Evolutionary conservation across 2,113 vertebrate species (phyloP).

Genomic region (Phoenicopterus ruber): DNA sequence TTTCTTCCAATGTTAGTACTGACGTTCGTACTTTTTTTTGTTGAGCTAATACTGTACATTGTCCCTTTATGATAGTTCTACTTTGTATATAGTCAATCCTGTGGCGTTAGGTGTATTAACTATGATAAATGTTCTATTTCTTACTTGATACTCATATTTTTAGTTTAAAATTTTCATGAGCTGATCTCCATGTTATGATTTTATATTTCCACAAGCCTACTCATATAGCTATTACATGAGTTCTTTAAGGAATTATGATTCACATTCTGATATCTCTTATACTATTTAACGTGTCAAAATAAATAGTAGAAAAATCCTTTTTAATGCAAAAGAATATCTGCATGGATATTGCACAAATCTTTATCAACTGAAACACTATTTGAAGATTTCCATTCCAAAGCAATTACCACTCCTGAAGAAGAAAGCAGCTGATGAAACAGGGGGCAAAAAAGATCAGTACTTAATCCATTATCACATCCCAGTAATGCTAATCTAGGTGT

Average conservation of each 20-base stretch:
- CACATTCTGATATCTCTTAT: constrained; percentile 5
- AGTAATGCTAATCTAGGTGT: constrained; percentile 63
- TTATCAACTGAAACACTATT: constrained; percentile 43
- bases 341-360: constrained; percentile 41
- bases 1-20: background rate
- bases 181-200: background rate
- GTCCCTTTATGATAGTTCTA: background rate
- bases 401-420: constrained; percentile 64
- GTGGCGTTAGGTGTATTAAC: background rate
- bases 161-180: background rate
- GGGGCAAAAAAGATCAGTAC: constrained; percentile 50
- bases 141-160: background rate
- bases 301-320: constrained; percentile 45
- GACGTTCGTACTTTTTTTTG: background rate
- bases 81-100: background rate
- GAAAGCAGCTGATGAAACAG: constrained; percentile 51
- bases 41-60: background rate
- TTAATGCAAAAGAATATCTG: constrained; percentile 49
- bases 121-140: background rate
- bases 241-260: constrained; percentile 43
- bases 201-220: background rate
- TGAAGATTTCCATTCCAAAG: constrained; percentile 64
- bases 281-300: constrained; percentile 45
- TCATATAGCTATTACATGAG: background rate
- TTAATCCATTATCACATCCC: constrained; percentile 68